phyloP scores from a whole-genome alignment of 2,797 vertebrate genomes.

The Sebastes hubbsi region DNA sequence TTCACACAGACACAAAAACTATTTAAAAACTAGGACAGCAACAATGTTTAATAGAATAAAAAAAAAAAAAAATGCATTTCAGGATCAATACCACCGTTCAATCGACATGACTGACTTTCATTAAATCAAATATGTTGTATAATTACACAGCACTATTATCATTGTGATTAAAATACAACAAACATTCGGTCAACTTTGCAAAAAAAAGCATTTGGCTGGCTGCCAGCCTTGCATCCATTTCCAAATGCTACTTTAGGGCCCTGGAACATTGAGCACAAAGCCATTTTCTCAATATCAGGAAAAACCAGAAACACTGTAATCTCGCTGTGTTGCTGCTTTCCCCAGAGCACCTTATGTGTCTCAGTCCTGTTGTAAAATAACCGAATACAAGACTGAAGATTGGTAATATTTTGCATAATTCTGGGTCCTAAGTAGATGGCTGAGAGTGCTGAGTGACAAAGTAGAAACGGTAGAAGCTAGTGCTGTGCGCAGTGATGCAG shows the following conservation, averaged over 20 bases:
- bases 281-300: constrained; percentile 21
- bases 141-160: constrained; percentile 10
- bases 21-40: too few relatives aligned
- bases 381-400: background rate
- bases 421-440: background rate
- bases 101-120: background rate
- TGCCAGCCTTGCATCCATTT: constrained; percentile 24
- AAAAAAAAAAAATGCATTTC: background rate
- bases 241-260: constrained; percentile 2
- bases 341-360: background rate
- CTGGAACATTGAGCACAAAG: constrained; percentile 2
- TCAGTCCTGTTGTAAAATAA: constrained; percentile 25
- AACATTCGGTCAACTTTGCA: constrained; percentile 1
- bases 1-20: too few relatives aligned
- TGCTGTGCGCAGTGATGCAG: background rate
- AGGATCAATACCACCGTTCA: background rate
- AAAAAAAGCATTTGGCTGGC: background rate
- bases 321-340: constrained; percentile 22
- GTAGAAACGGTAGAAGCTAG: background rate
- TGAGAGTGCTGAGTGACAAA: background rate
- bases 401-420: background rate
- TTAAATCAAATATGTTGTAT: background rate
- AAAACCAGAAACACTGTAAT: constrained; percentile 23
- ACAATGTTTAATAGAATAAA: background rate
- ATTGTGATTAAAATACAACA: constrained; percentile 19